These are phyloP conservation scores for Dorcus parallelipipedus DNA, from an alignment of 2,888 invertebrate species.

Conservation along the genomic window DNA sequence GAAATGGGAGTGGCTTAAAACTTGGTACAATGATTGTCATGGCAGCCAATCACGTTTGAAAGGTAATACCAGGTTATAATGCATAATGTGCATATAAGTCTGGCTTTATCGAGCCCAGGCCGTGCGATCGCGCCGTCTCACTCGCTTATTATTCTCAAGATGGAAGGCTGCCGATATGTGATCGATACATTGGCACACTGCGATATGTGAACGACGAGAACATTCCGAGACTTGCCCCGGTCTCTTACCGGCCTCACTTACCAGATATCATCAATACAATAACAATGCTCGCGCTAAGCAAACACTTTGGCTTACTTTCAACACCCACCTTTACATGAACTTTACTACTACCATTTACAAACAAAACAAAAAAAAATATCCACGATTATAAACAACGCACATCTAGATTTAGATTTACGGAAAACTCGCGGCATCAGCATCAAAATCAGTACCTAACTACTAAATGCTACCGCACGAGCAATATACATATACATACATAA, in stretches of 20 bases:
- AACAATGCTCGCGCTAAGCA: neutral
- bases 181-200: constrained; percentile 37
- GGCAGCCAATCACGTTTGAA: constrained; percentile 48
- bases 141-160: constrained; percentile 46
- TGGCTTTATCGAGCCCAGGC: constrained; percentile 40
- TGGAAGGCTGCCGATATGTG: constrained; percentile 48
- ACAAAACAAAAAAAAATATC: too few species aligned
- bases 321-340: too few species aligned
- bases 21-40: constrained; percentile 48
- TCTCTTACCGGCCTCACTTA: neutral
- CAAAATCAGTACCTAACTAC: too few species aligned
- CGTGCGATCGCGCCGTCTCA: constrained; percentile 36
- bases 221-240: neutral
- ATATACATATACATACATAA: too few species aligned
- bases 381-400: too few species aligned
- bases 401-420: too few species aligned
- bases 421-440: too few species aligned
- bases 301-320: neutral
- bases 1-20: constrained; percentile 47
- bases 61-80: constrained; percentile 49
- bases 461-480: too few species aligned
- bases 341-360: too few species aligned
- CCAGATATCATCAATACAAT: neutral
- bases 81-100: constrained; percentile 46
- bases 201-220: constrained; percentile 19